Evolutionary conservation across 2,113 vertebrate genomes (phyloP).

Genomic region (Glaucomys volans): DNA sequence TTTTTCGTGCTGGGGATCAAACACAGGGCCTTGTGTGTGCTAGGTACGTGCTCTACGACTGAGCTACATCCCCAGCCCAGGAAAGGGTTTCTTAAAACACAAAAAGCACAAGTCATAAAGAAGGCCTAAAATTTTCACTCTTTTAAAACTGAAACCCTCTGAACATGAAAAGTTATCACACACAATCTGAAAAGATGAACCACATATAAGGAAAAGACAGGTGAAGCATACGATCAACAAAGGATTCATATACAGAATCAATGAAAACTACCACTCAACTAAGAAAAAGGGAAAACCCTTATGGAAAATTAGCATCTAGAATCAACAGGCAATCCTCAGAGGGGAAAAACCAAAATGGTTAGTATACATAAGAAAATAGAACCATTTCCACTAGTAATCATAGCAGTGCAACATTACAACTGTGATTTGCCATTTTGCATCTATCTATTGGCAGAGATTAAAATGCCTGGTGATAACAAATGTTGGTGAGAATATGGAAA

Average conservation of each 20-base stretch:
- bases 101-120: neutral
- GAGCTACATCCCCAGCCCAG: neutral
- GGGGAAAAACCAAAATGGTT: neutral
- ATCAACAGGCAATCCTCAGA: neutral
- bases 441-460: neutral
- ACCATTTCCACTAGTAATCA: neutral
- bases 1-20: neutral
- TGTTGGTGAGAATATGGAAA: neutral
- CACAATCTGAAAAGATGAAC: neutral
- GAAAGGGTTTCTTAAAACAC: neutral
- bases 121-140: neutral
- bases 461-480: neutral
- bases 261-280: neutral
- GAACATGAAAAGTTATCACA: neutral
- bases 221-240: neutral
- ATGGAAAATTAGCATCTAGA: neutral
- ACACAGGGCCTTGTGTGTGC: neutral
- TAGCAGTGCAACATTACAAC: neutral
- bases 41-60: neutral
- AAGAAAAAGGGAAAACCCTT: neutral
- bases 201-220: neutral
- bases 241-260: neutral
- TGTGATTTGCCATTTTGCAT: neutral
- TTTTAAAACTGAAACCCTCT: constrained; percentile 30
- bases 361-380: neutral